Conservation (phyloP, 35 echinoderm and acorn worm species). For the Heliocidaris erythrogramma region DNA sequence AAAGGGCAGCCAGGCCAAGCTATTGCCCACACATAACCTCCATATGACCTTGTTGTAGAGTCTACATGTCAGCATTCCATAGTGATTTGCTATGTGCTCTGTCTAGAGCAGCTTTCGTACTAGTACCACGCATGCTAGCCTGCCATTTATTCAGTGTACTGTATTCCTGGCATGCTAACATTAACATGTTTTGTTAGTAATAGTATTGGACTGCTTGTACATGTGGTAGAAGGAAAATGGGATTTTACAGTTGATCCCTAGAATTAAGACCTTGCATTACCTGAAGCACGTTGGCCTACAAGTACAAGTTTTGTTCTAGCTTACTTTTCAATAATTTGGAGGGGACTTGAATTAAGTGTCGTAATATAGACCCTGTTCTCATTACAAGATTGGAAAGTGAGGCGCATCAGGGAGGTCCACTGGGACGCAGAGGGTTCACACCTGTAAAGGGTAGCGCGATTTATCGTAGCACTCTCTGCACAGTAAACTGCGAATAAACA, state of each 20-base stretch:
- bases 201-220: not conserved
- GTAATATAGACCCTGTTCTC: no score
- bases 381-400: no score
- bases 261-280: not conserved
- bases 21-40: conserved; percentile 54
- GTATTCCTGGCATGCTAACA: not conserved
- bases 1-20: conserved; percentile 47
- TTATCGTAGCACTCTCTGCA: no score
- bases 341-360: no score
- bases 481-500: no score
- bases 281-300: not conserved
- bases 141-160: not conserved
- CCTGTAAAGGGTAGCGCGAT: no score
- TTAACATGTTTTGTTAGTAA: not conserved
- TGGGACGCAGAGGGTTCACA: no score
- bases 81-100: conserved; percentile 29
- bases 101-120: not conserved
- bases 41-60: conserved; percentile 28
- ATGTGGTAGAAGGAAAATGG: not conserved
- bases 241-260: not conserved
- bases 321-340: not conserved
- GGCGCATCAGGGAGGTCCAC: no score
- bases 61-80: conserved; percentile 49
- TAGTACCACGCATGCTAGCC: not conserved
- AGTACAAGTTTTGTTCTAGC: not conserved